Percentiles rank a stretch among this genome's conserved stretches.
Evolutionary conservation across 2,888 invertebrate genomes (phyloP).

Genomic region (Protula sp.): DNA sequence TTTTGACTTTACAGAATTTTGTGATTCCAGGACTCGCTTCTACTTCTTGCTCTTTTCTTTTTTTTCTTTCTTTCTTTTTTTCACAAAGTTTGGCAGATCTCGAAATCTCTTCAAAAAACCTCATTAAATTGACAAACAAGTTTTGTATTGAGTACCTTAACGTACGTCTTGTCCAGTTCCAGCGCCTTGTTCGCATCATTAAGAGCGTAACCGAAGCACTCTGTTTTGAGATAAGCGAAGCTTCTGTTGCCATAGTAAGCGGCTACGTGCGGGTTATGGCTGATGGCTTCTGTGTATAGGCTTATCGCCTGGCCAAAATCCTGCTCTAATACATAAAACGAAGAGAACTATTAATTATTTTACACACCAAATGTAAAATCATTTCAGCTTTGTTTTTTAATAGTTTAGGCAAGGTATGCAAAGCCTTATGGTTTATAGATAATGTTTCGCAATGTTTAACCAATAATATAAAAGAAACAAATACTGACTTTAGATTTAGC

Average conservation of each 20-base stretch:
- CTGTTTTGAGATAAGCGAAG: slow-evolving; percentile 86
- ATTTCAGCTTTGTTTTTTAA: too few relatives aligned
- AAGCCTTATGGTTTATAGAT: too few relatives aligned
- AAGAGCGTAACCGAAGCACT: slow-evolving; percentile 92
- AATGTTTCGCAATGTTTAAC: too few relatives aligned
- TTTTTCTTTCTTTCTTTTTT: not conserved
- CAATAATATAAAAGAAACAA: too few relatives aligned
- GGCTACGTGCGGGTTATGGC: slow-evolving; percentile 74
- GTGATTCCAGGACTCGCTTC: too few relatives aligned
- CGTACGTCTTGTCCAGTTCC: slow-evolving; percentile 78
- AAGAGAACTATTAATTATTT: not conserved
- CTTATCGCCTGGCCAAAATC: slow-evolving; percentile 85
- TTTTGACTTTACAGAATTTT: too few relatives aligned
- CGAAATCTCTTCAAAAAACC: too few relatives aligned
- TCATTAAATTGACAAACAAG: too few relatives aligned
- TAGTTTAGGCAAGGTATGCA: too few relatives aligned
- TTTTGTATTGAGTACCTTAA: too few relatives aligned
- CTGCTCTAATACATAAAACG: slow-evolving; percentile 71
- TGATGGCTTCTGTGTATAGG: slow-evolving; percentile 76
- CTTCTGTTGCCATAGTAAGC: slow-evolving; percentile 92
- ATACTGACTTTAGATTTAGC: too few relatives aligned
- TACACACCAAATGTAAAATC: not conserved
- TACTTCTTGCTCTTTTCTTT: too few relatives aligned
- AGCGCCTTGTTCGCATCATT: slow-evolving; percentile 87
- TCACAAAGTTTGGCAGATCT: not conserved